A percentile compares a stretch with the other conserved stretches of the same genome.
These are phyloP conservation scores for Wiebesia pumilae DNA, from an alignment of 1,140 invertebrate species.

Conservation along the genomic window DNA sequence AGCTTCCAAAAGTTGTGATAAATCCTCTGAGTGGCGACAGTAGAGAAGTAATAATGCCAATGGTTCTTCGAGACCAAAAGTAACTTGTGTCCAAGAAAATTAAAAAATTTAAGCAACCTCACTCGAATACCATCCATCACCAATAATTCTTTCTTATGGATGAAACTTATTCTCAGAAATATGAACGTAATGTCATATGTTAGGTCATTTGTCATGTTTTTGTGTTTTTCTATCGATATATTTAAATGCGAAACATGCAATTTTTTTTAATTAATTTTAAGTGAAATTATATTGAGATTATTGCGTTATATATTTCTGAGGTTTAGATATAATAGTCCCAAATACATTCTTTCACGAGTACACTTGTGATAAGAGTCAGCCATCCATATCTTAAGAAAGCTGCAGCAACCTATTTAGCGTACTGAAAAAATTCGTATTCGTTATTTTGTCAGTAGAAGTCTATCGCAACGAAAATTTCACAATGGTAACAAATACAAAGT, in stretches of 20 bases:
- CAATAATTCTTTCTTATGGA: slow-evolving; percentile 55
- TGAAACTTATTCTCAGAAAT: slow-evolving; percentile 58
- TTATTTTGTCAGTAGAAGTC: slow-evolving; percentile 47
- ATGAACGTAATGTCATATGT: slow-evolving; percentile 58
- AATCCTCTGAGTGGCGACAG: slow-evolving; percentile 70
- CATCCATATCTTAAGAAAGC: slow-evolving; percentile 45
- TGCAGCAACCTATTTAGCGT: slow-evolving; percentile 20
- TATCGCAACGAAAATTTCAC: slow-evolving; percentile 26
- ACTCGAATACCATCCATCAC: slow-evolving; percentile 54
- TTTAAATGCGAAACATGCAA: slow-evolving; percentile 52
- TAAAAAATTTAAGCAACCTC: slow-evolving; percentile 51
- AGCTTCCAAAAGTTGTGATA: slow-evolving; percentile 71
- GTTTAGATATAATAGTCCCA: slow-evolving; percentile 26
- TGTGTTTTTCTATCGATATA: slow-evolving; percentile 59
- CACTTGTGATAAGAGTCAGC: slow-evolving; percentile 40
- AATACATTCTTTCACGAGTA: slow-evolving; percentile 40
- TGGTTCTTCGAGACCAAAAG: slow-evolving; percentile 71
- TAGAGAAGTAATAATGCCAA: slow-evolving; percentile 73
- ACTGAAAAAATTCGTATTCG: slow-evolving; percentile 36
- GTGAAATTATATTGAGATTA: slow-evolving; percentile 36
- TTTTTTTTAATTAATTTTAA: slow-evolving; percentile 45
- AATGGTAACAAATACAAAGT: slow-evolving; percentile 33
- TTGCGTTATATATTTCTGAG: slow-evolving; percentile 46
- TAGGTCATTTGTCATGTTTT: slow-evolving; percentile 57
- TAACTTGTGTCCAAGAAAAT: slow-evolving; percentile 55